phyloP scores from a whole-genome alignment of 2,113 vertebrate genomes.

The Tachycineta bicolor region DNA sequence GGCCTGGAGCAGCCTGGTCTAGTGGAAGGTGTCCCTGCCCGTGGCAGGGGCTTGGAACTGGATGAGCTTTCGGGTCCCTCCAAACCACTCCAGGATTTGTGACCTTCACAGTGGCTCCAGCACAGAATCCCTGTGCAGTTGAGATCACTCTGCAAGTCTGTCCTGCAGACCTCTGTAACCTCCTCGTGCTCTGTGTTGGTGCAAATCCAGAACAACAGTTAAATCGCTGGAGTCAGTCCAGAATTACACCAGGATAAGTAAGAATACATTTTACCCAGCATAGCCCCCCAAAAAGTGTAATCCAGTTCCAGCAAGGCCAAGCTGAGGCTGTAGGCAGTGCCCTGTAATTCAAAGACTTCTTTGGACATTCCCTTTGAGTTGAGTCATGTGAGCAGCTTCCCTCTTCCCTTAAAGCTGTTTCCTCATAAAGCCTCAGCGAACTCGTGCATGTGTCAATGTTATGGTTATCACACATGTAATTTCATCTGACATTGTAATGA shows the following conservation, averaged over 20 bases:
- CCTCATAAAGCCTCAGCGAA: slow-evolving; percentile 17
- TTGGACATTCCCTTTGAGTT: slow-evolving; percentile 16
- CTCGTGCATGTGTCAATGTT: not conserved
- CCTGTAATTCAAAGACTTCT: slow-evolving; percentile 9
- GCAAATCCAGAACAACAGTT: not conserved
- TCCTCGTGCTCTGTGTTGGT: not conserved
- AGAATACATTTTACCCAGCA: not conserved
- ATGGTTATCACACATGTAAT: slow-evolving; percentile 22
- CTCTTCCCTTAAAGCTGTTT: not conserved
- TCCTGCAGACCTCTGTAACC: not conserved
- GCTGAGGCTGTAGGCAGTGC: not conserved
- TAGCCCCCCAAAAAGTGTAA: not conserved
- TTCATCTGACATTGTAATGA: slow-evolving; percentile 53
- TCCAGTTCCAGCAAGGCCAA: not conserved
- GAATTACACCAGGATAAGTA: not conserved
- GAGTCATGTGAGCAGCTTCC: not conserved
- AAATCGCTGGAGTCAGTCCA: not conserved
- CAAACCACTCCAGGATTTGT: not conserved
- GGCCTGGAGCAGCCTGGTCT: not conserved
- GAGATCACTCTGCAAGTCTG: not conserved
- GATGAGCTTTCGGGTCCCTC: not conserved
- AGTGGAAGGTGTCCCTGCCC: not conserved
- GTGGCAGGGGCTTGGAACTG: too few species aligned
- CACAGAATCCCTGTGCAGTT: not conserved
- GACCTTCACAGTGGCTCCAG: not conserved